These are phyloP conservation scores for Herpailurus yagouaroundi DNA, from an alignment of 2,113 vertebrate genomes.

Conservation along the genomic window DNA sequence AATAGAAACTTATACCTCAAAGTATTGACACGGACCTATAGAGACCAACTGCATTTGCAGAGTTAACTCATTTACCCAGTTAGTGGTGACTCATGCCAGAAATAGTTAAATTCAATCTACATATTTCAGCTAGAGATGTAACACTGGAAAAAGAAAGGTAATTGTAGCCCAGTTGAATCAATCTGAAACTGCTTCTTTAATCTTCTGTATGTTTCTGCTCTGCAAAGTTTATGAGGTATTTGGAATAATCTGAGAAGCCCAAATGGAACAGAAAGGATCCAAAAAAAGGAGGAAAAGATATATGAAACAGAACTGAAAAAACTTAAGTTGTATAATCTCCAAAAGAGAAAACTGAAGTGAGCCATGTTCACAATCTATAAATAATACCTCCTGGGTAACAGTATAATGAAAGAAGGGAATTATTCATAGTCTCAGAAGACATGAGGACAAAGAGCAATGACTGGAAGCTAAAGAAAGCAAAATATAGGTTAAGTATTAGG, in stretches of 20 bases:
- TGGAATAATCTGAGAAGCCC: constrained; percentile 24
- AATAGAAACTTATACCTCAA: background rate
- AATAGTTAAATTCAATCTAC: constrained; percentile 43
- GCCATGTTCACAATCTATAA: constrained; percentile 73
- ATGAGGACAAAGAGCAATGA: constrained; percentile 71
- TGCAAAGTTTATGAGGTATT: constrained; percentile 35
- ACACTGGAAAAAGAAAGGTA: background rate
- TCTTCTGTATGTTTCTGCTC: constrained; percentile 41
- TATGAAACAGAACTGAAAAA: constrained; percentile 37
- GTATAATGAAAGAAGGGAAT: constrained; percentile 73
- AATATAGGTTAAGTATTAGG: constrained; percentile 76
- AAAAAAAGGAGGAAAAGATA: background rate
- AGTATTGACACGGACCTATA: background rate
- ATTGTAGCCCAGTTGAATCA: background rate
- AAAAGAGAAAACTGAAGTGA: constrained; percentile 67
- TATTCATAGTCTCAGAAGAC: constrained; percentile 75
- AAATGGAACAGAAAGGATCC: constrained; percentile 24
- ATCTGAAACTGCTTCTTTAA: background rate
- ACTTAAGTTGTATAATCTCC: constrained; percentile 26
- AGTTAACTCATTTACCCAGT: constrained; percentile 19
- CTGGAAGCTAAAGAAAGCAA: constrained; percentile 73
- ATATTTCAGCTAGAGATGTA: background rate
- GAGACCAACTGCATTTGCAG: background rate
- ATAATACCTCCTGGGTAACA: constrained; percentile 77
- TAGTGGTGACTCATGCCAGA: background rate